Evolutionary conservation across 2,888 invertebrate genomes (phyloP), one percentile per base, ranked within the genome.

Genomic region (Chorisops tibialis): DNA sequence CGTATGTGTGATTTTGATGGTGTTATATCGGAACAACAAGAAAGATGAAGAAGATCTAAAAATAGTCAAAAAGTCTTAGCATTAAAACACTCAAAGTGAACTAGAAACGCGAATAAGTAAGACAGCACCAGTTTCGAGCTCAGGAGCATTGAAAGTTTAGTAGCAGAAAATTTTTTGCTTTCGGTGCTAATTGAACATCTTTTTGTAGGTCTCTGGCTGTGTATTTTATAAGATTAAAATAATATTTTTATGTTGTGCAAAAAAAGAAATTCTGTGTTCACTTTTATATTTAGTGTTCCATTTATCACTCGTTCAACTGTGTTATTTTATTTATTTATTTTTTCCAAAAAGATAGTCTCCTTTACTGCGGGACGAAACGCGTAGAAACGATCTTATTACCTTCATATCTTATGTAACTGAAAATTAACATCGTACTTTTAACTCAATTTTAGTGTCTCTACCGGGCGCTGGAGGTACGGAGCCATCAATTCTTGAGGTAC

Each of bases 391-490:
- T 41, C 18, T 30, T 30, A 30, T 30, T 30, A 30, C 9, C 30
- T 30, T 9, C 30, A 7, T 30, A 11, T 30, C 59, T 47, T 59
- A 59, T 48, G 24, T 59, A 49, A 59, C 18, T 24, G 5, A 35
- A 37, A 39, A 47, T 47, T n/a, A 38, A 2, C 1, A 1, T 58
- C 21, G 21, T 56, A 21, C 43, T 49, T 37, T 58, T 45, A 16
- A 56, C 38, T 18, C 18, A 35, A 49, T 16, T 60, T 62, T 59
- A 78, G 78, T 78, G 74, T 77, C 78, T 71, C 73, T 78, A 70
- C 78, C 78, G 69, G 77, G 77, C 69, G 75, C 76, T 71, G 74
- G 74, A 72, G 72, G 71, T 67, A 71, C 70, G 67, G 76, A 76
- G 68, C 74, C 74, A 67, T 73, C 76, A 45, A 76, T 77, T 70